Evolutionary conservation across 2,113 vertebrate species (phyloP), one percentile per base, ranked within the genome.

Genomic region (Pollachius pollachius): DNA sequence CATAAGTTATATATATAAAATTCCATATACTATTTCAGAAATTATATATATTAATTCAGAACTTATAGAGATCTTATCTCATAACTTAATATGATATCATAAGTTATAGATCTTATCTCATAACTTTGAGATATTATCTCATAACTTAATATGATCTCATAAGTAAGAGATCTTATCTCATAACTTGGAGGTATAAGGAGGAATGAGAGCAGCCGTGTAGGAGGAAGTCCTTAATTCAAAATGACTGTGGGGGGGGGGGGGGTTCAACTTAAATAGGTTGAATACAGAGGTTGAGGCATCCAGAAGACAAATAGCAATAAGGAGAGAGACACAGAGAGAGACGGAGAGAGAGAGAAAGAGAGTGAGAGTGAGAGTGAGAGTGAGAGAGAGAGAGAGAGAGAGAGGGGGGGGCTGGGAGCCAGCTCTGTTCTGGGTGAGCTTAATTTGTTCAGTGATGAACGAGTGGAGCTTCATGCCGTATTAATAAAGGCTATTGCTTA

Each of bases 401-500:
- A 57, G 60, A 62, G 74, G 64, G 75, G 75, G 76, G 54, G 76
- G 15, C 62, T 66, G 73, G 78, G 75, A 59, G 72, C 70, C 6
- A 52, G 27, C 25, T 67, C 61, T 84, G 70, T 80, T 81, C 74
- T 85, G 87, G 80, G 76, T 69, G 68, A 2, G 63, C 86, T 81
- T 80, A 48, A 87, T 81, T 75, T 84, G 75, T 18, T 60, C 61
- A 73, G 76, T 88, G 88, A 91, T 89, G 88, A 87, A 89, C 41
- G 72, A 76, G 74, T n/a, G 68, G 69, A 88, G 85, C 85, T 90
- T 91, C 87, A 91, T 89, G 76, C 79, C 79, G 89, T 86, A 85
- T 89, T 92, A 90, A 93, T 88, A 83, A 89, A 88, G 83, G 77
- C 76, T 81, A 65, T 76, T 78, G 77, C 81, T 81, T 80, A 59